Base-by-base conservation (phyloP, 2,113 vertebrate genomes). In the Nerophis lumbriciformis region DNA sequence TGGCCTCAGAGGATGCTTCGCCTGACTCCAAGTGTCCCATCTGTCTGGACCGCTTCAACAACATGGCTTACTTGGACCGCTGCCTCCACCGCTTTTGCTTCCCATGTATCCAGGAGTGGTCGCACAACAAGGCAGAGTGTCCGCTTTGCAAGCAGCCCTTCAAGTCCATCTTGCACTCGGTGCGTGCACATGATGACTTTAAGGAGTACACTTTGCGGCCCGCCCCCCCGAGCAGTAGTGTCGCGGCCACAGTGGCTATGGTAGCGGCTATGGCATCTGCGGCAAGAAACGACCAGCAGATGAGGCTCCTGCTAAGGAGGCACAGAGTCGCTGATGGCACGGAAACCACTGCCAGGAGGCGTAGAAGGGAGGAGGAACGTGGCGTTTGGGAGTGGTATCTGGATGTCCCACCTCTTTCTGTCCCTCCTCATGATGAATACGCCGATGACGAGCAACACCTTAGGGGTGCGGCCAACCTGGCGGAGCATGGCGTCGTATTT, bases 1-100 rank as follows among this genome's bases (percentile, higher is more conserved):
- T 74, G 11, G 69, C 56, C 6, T 63, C 88, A 0, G 89, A 90
- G 61, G 93, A 95, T 72, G 78, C 90, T 0, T 97, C 94, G 54
- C 95, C 94, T 0, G 93, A 97, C 83, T 95, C 94, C 5, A 96
- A 94, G 77, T 97, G 95, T 64, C 94, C 94, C 4, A 96, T 96
- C 79, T 97, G 95, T 66, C 88, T 97, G 85, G 95, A 96, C 19
- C 89, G 86, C 53, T 94, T 96, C 82, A 92, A 94, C 83, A 94
- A 95, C 16, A 84, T 93, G 69, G 92, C 93, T 0, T 94, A 92
- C 61, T 87, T 97, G 38, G 93, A 95, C 79, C 88, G 89, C 70
- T 97, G 94, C 76, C 89, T 93, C 71, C 95, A 97, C 47, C 92
- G 90, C 61, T 97, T 97, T 82, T 96, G 95, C 76, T 97, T 95